These are phyloP conservation scores for Catocala sponsa DNA, from an alignment of 2,888 invertebrate genomes.

Conservation along the genomic window DNA sequence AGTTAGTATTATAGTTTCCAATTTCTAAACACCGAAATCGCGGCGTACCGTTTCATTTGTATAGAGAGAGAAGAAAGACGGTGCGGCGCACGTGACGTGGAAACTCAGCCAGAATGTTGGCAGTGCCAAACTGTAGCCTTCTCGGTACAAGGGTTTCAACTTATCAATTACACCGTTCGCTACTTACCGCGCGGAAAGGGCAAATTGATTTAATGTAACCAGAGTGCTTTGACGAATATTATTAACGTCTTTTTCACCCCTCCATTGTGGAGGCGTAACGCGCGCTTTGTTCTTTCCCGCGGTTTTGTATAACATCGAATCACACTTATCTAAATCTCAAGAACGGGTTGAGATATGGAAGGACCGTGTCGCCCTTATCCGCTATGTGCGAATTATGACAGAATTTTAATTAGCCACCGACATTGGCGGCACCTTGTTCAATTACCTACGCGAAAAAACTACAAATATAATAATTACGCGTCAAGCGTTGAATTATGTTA, in stretches of 20 bases:
- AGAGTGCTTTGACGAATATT: conserved; percentile 89
- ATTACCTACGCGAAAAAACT: conserved; percentile 14
- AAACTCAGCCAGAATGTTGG: conserved; percentile 64
- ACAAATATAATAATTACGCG: conserved; percentile 23
- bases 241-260: conserved; percentile 88
- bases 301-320: conserved; percentile 83
- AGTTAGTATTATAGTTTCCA: conserved; percentile 13
- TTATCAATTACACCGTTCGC: conserved; percentile 88
- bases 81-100: conserved; percentile 58
- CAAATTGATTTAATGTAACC: conserved; percentile 89
- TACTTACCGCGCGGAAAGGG: conserved; percentile 88
- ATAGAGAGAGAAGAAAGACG: conserved; percentile 58
- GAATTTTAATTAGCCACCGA: conserved; percentile 31
- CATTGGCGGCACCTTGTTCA: conserved; percentile 19
- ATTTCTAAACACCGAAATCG: conserved; percentile 35
- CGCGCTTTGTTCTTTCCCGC: conserved; percentile 85
- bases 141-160: conserved; percentile 87
- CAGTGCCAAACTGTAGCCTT: conserved; percentile 83
- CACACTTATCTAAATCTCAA: conserved; percentile 75
- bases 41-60: conserved; percentile 55
- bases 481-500: conserved; percentile 35
- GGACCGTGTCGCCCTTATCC: conserved; percentile 35
- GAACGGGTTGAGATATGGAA: conserved; percentile 51
- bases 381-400: conserved; percentile 33
- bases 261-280: conserved; percentile 77